Evolutionary conservation across 1,140 invertebrate species (phyloP).

Genomic region (Bradysia coprophila): DNA sequence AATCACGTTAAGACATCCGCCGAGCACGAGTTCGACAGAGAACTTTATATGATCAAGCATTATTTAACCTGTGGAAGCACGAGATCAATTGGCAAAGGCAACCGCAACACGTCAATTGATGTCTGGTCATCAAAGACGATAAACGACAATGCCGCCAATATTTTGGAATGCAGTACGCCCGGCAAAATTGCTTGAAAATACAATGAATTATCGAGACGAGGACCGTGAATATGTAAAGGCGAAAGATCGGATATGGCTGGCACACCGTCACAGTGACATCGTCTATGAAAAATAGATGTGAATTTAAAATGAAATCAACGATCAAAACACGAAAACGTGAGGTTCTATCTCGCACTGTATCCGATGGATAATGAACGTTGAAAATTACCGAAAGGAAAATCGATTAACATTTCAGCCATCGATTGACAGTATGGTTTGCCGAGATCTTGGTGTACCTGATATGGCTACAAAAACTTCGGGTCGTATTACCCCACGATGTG

Average conservation of each 20-base stretch:
- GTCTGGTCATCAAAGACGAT: slow-evolving; percentile 74
- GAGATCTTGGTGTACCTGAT: slow-evolving; percentile 59
- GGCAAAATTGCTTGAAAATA: slow-evolving; percentile 64
- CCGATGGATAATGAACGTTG: slow-evolving; percentile 59
- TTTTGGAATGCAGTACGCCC: slow-evolving; percentile 67
- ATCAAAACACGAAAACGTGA: slow-evolving; percentile 54
- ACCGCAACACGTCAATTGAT: slow-evolving; percentile 74
- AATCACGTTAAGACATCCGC: slow-evolving; percentile 58
- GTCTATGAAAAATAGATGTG: slow-evolving; percentile 60
- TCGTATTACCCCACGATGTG: slow-evolving; percentile 65
- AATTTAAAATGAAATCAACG: slow-evolving; percentile 58
- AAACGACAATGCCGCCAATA: slow-evolving; percentile 72
- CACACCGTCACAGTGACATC: slow-evolving; percentile 72
- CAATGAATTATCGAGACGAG: slow-evolving; percentile 53
- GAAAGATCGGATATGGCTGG: slow-evolving; percentile 70
- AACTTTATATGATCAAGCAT: slow-evolving; percentile 65
- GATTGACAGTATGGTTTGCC: slow-evolving; percentile 56
- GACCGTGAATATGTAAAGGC: slow-evolving; percentile 63
- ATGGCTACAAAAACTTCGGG: slow-evolving; percentile 54
- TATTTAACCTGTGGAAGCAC: slow-evolving; percentile 82
- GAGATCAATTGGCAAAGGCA: slow-evolving; percentile 76
- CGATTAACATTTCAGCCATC: slow-evolving; percentile 45
- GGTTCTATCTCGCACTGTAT: slow-evolving; percentile 42
- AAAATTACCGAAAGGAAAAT: slow-evolving; percentile 26
- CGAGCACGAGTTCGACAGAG: slow-evolving; percentile 63